Evolutionary conservation across 2,797 vertebrate genomes (phyloP).

Genomic region (Hirundo rustica): DNA sequence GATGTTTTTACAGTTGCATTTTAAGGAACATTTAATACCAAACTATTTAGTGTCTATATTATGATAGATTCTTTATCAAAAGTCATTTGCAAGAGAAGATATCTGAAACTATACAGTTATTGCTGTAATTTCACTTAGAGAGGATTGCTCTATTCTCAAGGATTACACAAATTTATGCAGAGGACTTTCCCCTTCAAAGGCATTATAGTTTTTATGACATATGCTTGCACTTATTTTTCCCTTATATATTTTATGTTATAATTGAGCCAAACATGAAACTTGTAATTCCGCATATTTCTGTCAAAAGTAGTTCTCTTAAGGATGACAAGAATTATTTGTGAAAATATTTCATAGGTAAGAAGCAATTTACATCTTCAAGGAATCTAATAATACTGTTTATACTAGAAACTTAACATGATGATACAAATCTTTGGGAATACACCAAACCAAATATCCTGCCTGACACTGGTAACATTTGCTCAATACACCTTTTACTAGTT

Average conservation of each 20-base stretch:
- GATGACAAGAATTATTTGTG: background rate
- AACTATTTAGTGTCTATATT: background rate
- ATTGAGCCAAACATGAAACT: background rate
- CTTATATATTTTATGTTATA: background rate
- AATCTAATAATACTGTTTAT: background rate
- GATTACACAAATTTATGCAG: background rate
- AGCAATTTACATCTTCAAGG: background rate
- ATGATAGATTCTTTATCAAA: background rate
- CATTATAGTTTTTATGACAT: constrained; percentile 1
- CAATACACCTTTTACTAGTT: background rate
- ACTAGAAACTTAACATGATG: background rate
- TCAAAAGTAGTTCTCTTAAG: background rate
- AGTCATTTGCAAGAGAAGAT: background rate
- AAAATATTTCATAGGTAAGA: background rate
- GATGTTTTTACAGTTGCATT: background rate
- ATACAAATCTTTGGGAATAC: background rate
- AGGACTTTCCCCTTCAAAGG: background rate
- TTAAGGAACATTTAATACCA: background rate
- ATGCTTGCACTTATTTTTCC: background rate
- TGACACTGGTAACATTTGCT: background rate
- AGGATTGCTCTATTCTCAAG: background rate
- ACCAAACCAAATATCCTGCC: background rate
- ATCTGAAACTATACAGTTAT: background rate
- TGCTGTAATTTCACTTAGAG: background rate
- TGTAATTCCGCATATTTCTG: background rate